These are phyloP conservation scores for Eulemur mongoz DNA, from an alignment of 2,797 vertebrate genomes.

Conservation along the genomic window DNA sequence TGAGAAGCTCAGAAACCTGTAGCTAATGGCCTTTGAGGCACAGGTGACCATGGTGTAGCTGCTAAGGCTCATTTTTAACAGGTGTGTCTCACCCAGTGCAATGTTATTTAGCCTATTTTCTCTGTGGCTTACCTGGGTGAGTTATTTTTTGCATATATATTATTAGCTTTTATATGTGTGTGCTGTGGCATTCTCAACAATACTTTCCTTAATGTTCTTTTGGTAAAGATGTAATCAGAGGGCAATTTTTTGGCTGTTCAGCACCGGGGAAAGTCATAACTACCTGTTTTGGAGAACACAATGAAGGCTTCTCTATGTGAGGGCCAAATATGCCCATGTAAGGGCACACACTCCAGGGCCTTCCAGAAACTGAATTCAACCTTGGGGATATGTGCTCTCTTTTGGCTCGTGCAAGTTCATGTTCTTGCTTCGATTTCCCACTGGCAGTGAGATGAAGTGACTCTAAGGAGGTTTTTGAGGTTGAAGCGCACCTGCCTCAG, in stretches of 20 bases:
- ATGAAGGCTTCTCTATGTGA: not conserved
- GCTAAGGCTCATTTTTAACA: not conserved
- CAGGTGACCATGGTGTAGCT: not conserved
- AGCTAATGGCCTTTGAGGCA: not conserved
- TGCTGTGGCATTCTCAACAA: not conserved
- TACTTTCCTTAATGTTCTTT: slow-evolving; percentile 40
- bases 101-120: not conserved
- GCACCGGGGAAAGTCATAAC: not conserved
- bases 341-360: not conserved
- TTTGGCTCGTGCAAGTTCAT: not conserved
- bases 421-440: not conserved
- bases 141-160: not conserved
- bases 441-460: not conserved
- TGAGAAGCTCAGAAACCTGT: not conserved
- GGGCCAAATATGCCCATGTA: not conserved
- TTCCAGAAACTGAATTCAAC: not conserved
- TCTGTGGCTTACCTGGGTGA: not conserved
- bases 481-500: not conserved
- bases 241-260: not conserved
- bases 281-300: not conserved
- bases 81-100: not conserved
- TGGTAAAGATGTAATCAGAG: not conserved
- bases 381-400: not conserved
- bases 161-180: not conserved
- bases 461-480: not conserved